Evolutionary conservation across 2,113 vertebrate genomes (phyloP).

Genomic region (Gavialis gangeticus): DNA sequence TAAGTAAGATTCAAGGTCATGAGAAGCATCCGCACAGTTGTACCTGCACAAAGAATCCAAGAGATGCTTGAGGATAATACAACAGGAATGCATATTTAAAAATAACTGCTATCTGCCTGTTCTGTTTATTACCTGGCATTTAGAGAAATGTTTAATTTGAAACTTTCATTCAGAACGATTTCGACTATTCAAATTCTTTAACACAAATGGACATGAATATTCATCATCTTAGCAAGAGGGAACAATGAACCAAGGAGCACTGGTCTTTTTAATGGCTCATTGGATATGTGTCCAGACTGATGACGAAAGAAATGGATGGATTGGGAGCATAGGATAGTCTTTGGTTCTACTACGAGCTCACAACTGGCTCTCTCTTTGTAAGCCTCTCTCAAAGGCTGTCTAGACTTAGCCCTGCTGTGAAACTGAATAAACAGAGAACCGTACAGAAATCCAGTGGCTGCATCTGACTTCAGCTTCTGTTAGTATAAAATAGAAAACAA

Average conservation of each 20-base stretch:
- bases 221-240: neutral
- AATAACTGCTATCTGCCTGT: neutral
- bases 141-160: neutral
- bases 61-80: neutral
- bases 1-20: neutral
- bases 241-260: neutral
- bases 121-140: neutral
- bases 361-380: neutral
- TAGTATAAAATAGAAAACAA: neutral
- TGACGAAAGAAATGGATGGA: neutral
- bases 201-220: neutral
- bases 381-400: neutral
- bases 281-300: neutral
- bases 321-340: neutral
- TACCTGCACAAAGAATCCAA: neutral
- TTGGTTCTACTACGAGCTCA: neutral
- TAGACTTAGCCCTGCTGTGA: neutral
- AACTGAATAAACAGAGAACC: neutral
- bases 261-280: neutral
- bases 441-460: slow-evolving; percentile 5
- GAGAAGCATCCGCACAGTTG: neutral
- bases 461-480: neutral
- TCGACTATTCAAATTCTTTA: slow-evolving; percentile 16
- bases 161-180: neutral
- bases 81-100: neutral